Percentiles rank a stretch among this genome's conserved stretches.
phyloP scores from a whole-genome alignment of 2,797 vertebrate species.

The Amniataba percoides region DNA sequence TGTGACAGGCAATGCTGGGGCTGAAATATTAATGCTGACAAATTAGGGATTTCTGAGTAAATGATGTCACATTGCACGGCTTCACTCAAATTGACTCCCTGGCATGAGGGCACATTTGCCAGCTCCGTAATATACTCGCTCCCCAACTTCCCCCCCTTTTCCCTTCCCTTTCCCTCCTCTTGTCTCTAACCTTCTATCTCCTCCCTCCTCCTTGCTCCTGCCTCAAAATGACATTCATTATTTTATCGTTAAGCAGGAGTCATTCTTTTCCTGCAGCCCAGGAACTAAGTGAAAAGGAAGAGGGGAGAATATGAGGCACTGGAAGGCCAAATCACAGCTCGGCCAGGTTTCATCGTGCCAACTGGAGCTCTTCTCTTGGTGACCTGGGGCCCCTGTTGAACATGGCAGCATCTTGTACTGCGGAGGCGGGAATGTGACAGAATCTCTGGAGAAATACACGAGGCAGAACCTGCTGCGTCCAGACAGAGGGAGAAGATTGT shows the following conservation, averaged over 20 bases:
- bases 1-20: slow-evolving; percentile 95
- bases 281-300: slow-evolving; percentile 35
- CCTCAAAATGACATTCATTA: slow-evolving; percentile 85
- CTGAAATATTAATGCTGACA: slow-evolving; percentile 99
- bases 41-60: slow-evolving; percentile 99
- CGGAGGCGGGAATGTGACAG: slow-evolving; percentile 62
- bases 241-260: slow-evolving; percentile 83
- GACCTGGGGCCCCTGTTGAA: slow-evolving; percentile 47
- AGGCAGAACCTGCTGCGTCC: slow-evolving; percentile 49
- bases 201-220: slow-evolving; percentile 56
- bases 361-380: slow-evolving; percentile 51
- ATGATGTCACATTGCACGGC: slow-evolving; percentile 98
- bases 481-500: slow-evolving; percentile 37
- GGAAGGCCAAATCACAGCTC: slow-evolving; percentile 56
- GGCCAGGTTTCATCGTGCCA: slow-evolving; percentile 43
- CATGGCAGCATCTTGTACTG: slow-evolving; percentile 50
- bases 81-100: slow-evolving; percentile 99
- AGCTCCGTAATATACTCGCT: slow-evolving; percentile 77
- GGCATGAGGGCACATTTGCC: slow-evolving; percentile 84
- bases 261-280: slow-evolving; percentile 68
- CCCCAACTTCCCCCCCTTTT: slow-evolving; percentile 20
- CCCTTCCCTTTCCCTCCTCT: slow-evolving; percentile 36
- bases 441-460: slow-evolving; percentile 78
- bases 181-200: slow-evolving; percentile 37
- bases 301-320: slow-evolving; percentile 56